phyloP scores from a whole-genome alignment of 2,797 vertebrate species.

The Gallinago stenura region DNA sequence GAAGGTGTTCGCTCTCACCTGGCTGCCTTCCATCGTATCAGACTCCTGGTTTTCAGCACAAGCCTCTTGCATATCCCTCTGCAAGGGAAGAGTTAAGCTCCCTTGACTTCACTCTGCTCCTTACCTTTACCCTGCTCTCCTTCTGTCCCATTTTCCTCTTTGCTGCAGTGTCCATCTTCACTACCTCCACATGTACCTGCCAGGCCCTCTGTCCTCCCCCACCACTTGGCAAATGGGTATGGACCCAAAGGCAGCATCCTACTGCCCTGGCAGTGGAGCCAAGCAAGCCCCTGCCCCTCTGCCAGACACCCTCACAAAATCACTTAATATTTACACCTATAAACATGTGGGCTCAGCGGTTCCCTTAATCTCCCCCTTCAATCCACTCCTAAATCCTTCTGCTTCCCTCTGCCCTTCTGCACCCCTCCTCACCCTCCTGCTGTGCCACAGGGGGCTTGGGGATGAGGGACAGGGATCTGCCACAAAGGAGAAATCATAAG shows the following conservation, averaged over 20 bases:
- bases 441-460: rapidly evolving
- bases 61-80: neutral
- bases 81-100: neutral
- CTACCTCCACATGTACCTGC: neutral
- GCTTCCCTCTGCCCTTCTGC: neutral
- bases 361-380: neutral
- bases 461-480: neutral
- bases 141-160: neutral
- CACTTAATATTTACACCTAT: neutral
- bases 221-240: neutral
- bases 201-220: neutral
- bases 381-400: neutral
- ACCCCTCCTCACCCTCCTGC: neutral
- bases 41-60: neutral
- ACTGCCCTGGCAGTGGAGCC: neutral
- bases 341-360: rapidly evolving
- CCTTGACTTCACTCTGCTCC: neutral
- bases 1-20: rapidly evolving
- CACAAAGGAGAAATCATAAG: neutral
- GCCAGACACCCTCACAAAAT: neutral
- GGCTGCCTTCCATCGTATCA: neutral
- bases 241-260: rapidly evolving
- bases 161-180: neutral
- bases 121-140: neutral
- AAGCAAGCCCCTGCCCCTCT: neutral